Conservation (phyloP, 2,888 invertebrate genomes). For the Ypsolopha scabrella region DNA sequence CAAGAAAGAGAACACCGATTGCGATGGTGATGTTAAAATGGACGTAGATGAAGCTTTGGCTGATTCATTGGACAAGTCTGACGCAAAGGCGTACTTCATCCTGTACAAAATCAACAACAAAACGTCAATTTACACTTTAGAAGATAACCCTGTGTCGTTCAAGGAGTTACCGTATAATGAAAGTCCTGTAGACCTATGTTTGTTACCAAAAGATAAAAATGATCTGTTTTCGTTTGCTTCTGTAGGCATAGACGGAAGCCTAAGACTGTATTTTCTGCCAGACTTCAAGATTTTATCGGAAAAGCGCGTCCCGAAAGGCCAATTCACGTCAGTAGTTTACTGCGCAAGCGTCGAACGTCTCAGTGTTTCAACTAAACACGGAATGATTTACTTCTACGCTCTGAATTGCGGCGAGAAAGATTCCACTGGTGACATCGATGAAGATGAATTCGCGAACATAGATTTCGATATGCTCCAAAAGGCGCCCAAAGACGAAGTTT, state of each 20-base stretch:
- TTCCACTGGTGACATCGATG: constrained; percentile 78
- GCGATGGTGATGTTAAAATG: constrained; percentile 53
- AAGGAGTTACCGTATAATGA: constrained; percentile 74
- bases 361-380: constrained; percentile 85
- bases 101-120: constrained; percentile 49
- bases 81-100: constrained; percentile 46
- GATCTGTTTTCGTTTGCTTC: constrained; percentile 76
- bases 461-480: constrained; percentile 56
- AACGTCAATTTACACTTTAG: constrained; percentile 47
- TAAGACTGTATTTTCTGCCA: constrained; percentile 79
- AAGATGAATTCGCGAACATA: constrained; percentile 71
- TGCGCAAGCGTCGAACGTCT: constrained; percentile 90
- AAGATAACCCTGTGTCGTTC: constrained; percentile 71
- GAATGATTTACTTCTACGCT: constrained; percentile 86
- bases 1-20: constrained; percentile 30
- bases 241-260: constrained; percentile 80
- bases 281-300: constrained; percentile 77
- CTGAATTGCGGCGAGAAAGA: constrained; percentile 80
- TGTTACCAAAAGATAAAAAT: constrained; percentile 69
- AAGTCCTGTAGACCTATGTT: constrained; percentile 76
- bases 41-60: constrained; percentile 43
- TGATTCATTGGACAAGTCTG: constrained; percentile 31
- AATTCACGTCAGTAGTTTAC: constrained; percentile 86
- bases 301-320: constrained; percentile 75
- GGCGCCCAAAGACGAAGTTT: constrained; percentile 36